phyloP scores from a whole-genome alignment of 2,888 invertebrate genomes.

The Ochropleura plecta region DNA sequence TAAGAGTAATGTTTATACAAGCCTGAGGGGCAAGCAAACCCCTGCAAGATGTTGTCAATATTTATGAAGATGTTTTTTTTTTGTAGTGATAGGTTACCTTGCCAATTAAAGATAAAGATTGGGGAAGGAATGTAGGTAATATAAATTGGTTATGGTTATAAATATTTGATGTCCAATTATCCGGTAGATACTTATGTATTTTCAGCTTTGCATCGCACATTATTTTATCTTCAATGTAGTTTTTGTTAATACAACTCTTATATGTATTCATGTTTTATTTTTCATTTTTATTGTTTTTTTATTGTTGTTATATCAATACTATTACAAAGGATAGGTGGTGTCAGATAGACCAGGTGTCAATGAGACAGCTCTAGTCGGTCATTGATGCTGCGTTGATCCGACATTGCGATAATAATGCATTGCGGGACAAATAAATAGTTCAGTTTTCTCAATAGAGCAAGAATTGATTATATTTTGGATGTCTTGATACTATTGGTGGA shows the following conservation, averaged over 20 bases:
- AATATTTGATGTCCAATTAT: neutral
- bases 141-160: neutral
- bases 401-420: constrained; percentile 59
- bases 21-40: constrained; percentile 54
- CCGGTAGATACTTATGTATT: neutral
- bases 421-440: constrained; percentile 58
- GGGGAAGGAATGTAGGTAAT: constrained; percentile 8
- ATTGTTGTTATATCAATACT: constrained; percentile 41
- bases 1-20: constrained; percentile 84
- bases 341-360: constrained; percentile 76
- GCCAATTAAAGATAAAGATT: constrained; percentile 60
- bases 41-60: constrained; percentile 76
- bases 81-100: constrained; percentile 44
- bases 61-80: constrained; percentile 77
- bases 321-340: constrained; percentile 58
- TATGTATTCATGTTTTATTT: too few relatives aligned
- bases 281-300: constrained; percentile 10
- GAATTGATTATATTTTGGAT: neutral
- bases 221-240: neutral
- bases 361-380: constrained; percentile 72
- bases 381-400: constrained; percentile 63
- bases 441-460: neutral
- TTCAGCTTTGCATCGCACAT: neutral
- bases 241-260: neutral
- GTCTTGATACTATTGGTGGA: neutral